These are phyloP conservation scores for Sitobion miscanthi DNA, from an alignment of 1,140 invertebrate species.

Conservation along the genomic window DNA sequence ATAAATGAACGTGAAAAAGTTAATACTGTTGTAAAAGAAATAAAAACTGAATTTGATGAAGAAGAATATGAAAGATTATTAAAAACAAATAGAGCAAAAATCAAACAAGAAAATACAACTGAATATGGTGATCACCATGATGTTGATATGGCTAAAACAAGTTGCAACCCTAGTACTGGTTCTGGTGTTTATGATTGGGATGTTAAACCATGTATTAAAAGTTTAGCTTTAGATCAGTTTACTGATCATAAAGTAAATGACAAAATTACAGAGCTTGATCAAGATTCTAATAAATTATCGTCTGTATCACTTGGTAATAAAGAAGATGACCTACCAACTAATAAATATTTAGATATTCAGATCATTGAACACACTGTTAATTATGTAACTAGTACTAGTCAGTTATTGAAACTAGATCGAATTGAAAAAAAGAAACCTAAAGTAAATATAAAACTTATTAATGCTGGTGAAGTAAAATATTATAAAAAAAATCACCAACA, in stretches of 20 bases:
- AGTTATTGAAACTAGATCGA: not conserved
- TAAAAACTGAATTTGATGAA: constrained; percentile 40
- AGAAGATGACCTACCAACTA: not conserved
- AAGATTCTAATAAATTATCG: not conserved
- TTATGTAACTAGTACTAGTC: not conserved
- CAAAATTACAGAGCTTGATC: not conserved
- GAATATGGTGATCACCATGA: not conserved
- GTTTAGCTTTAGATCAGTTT: not conserved
- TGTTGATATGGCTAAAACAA: not conserved
- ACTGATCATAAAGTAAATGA: constrained; percentile 24
- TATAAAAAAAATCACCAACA: not conserved
- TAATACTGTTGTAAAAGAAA: constrained; percentile 6
- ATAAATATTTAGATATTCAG: not conserved
- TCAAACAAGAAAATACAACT: not conserved
- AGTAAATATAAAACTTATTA: not conserved
- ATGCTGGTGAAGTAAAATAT: not conserved
- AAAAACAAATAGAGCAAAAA: not conserved
- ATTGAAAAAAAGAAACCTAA: not conserved
- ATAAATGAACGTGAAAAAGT: not conserved
- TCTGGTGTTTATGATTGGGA: not conserved
- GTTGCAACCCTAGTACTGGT: not conserved
- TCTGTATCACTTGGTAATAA: not conserved
- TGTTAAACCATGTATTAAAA: constrained; percentile 22
- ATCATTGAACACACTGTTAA: not conserved
- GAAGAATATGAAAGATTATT: not conserved